Evolutionary conservation across 2,888 invertebrate genomes (phyloP).

Genomic region (Clostera curtula): DNA sequence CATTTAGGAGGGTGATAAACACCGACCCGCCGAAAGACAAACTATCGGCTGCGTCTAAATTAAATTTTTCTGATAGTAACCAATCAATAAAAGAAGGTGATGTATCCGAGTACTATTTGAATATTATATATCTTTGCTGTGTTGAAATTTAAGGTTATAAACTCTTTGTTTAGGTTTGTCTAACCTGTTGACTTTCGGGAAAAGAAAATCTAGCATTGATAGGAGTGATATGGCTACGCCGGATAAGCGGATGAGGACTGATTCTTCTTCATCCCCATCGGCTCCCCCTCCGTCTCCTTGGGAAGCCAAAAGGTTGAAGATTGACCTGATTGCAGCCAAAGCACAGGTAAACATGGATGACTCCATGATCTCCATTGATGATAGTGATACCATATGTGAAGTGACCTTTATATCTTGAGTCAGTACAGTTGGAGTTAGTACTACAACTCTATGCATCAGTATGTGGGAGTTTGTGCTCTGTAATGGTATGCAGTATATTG

Average conservation of each 20-base stretch:
- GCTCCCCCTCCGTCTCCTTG: conserved; percentile 74
- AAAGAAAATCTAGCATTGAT: conserved; percentile 55
- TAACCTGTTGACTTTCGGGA: conserved; percentile 48
- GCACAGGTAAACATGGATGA: conserved; percentile 51
- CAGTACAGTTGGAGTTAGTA: no score
- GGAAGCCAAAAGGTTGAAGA: conserved; percentile 78
- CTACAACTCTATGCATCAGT: no score
- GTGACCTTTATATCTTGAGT: no score
- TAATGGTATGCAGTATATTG: no score
- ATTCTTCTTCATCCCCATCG: conserved; percentile 37
- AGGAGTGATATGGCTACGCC: conserved; percentile 40
- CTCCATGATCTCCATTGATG: neutral
- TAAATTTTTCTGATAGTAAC: conserved; percentile 66
- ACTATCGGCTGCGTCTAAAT: conserved; percentile 53
- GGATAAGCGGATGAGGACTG: conserved; percentile 50
- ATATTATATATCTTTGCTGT: no score
- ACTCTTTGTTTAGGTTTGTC: conserved; percentile 33
- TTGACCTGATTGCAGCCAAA: conserved; percentile 78
- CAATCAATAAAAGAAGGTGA: conserved; percentile 61
- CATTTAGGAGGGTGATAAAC: conserved; percentile 64
- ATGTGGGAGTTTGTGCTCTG: no score
- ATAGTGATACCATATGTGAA: no score
- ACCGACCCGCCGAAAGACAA: conserved; percentile 65
- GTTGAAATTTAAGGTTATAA: no score
- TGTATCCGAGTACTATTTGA: no score